A percentile compares a stretch with the other conserved stretches of the same genome.
Conservation (phyloP, 2,797 vertebrate genomes). For the Cetoscarus ocellatus region DNA sequence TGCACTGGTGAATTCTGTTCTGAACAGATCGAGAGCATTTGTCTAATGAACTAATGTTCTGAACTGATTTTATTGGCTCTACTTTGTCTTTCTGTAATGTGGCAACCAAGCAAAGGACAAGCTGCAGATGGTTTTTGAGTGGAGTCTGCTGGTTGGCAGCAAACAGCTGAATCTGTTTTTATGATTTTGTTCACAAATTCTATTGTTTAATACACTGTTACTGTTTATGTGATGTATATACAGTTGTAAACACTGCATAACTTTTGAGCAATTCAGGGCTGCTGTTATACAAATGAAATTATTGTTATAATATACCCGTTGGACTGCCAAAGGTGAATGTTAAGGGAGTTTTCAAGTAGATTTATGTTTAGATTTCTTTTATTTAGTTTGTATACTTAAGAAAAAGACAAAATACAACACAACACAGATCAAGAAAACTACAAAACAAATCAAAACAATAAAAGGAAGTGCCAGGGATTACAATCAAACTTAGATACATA, state of each 20-base stretch:
- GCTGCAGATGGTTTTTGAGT: conserved; percentile 26
- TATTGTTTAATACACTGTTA: background rate
- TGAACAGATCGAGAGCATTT: conserved; percentile 13
- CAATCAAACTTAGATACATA: no score
- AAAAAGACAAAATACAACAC: no score
- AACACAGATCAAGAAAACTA: no score
- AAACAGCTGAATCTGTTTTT: background rate
- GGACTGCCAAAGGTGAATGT: no score
- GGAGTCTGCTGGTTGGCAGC: conserved; percentile 32
- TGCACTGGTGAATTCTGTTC: conserved; percentile 4
- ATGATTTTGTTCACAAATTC: background rate
- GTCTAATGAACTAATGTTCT: conserved; percentile 15
- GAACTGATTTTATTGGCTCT: background rate
- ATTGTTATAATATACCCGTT: no score
- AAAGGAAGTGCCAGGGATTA: no score
- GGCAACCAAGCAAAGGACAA: background rate
- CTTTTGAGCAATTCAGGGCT: background rate
- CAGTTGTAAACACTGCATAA: background rate
- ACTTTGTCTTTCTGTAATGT: conserved; percentile 7
- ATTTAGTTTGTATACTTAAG: no score
- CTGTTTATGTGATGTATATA: no score
- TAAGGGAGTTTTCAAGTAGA: no score
- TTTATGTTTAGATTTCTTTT: no score
- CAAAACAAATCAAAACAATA: no score
- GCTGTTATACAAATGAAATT: background rate